phyloP scores from a whole-genome alignment of 2,888 invertebrate genomes.

The Tetranychus truncatus region DNA sequence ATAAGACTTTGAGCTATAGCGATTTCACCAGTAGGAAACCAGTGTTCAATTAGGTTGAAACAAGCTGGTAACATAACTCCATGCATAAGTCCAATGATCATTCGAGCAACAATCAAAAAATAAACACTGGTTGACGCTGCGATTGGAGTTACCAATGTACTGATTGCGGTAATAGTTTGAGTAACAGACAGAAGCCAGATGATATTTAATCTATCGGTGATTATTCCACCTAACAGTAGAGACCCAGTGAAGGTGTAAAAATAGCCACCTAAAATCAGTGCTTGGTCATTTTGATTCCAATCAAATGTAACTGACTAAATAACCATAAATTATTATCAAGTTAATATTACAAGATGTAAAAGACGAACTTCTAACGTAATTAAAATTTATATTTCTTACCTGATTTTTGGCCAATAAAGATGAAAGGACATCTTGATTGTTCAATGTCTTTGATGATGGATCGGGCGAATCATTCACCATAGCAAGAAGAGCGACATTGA shows the following conservation, averaged over 20 bases:
- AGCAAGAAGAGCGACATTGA: background rate
- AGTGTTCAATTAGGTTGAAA: background rate
- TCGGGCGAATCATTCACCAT: background rate
- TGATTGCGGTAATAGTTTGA: background rate
- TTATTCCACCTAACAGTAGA: background rate
- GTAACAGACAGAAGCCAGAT: background rate
- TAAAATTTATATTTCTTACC: background rate
- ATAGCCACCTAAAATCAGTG: background rate
- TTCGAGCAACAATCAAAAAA: background rate
- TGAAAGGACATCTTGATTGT: no score
- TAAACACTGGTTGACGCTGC: background rate
- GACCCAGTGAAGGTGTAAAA: background rate
- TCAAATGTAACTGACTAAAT: background rate
- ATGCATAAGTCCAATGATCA: background rate
- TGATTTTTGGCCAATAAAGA: no score
- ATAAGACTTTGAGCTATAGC: background rate
- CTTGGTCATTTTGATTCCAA: background rate
- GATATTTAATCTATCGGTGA: background rate
- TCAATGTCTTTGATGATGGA: background rate
- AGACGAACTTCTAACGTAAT: background rate
- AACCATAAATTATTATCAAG: no score
- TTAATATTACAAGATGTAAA: background rate
- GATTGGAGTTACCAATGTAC: background rate
- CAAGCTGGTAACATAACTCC: background rate
- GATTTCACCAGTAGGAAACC: background rate